These are phyloP conservation scores for Acronicta psi DNA, from an alignment of 2,888 invertebrate genomes.

Conservation along the genomic window DNA sequence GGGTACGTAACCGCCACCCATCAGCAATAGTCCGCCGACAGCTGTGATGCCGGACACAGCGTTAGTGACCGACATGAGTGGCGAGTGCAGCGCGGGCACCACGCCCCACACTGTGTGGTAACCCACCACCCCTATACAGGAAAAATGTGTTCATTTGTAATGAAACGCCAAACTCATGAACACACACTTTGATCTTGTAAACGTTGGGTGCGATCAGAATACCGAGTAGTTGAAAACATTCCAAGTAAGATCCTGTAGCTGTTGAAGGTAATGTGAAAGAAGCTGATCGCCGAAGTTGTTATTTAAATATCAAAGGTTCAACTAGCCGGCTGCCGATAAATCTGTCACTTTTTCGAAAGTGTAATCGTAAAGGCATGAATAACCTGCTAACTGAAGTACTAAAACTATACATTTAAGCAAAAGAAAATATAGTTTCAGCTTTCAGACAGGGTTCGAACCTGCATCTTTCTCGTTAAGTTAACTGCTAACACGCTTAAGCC, in stretches of 20 bases:
- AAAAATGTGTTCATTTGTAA: background rate
- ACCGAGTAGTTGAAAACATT: background rate
- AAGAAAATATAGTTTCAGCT: too few species aligned
- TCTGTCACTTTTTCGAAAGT: background rate
- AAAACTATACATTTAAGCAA: too few species aligned
- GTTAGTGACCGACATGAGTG: conserved; percentile 97
- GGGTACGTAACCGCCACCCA: conserved; percentile 94
- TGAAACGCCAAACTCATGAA: too few species aligned
- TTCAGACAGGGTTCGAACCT: too few species aligned
- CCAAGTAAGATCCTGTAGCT: background rate
- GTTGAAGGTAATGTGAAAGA: background rate
- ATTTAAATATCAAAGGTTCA: too few species aligned
- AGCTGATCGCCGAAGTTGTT: too few species aligned
- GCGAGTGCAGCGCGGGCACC: conserved; percentile 96
- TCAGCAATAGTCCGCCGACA: conserved; percentile 95
- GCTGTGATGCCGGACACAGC: conserved; percentile 97
- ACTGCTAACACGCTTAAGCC: too few species aligned
- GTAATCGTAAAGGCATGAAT: background rate
- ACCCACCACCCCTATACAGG: conserved; percentile 90
- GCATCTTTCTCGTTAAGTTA: too few species aligned
- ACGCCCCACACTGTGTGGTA: conserved; percentile 98
- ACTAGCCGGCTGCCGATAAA: too few species aligned
- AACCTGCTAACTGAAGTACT: background rate
- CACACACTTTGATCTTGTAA: too few species aligned
- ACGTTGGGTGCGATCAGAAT: too few species aligned